Conservation (phyloP, 1,140 invertebrate genomes). For the Lycorma delicatula region DNA sequence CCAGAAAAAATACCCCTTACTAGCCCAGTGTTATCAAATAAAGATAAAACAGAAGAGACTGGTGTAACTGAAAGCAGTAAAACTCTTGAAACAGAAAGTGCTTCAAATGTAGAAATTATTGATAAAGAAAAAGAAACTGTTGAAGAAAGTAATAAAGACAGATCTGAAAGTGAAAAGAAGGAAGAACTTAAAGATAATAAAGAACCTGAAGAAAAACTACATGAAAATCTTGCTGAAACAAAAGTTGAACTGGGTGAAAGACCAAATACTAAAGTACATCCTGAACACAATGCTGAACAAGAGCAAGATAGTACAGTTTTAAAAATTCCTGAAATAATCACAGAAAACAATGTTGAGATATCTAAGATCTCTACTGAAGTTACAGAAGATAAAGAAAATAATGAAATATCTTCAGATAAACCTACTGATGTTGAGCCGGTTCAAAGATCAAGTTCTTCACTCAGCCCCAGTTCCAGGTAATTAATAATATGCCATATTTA, state of each 20-base stretch:
- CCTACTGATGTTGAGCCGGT: not conserved
- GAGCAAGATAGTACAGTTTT: slow-evolving; percentile 5
- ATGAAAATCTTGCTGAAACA: no score
- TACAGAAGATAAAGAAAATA: slow-evolving; percentile 12
- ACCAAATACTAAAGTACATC: not conserved
- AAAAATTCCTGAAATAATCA: no score
- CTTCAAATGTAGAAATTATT: no score
- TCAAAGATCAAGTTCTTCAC: no score
- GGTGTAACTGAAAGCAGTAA: slow-evolving; percentile 22
- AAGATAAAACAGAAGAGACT: slow-evolving; percentile 22
- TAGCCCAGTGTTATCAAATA: slow-evolving; percentile 19
- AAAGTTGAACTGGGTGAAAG: no score
- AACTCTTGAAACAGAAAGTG: no score
- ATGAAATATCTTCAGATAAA: slow-evolving; percentile 1
- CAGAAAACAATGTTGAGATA: no score
- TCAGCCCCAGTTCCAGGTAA: no score
- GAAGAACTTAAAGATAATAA: slow-evolving; percentile 22
- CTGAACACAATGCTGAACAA: not conserved
- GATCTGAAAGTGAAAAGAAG: slow-evolving; percentile 17
- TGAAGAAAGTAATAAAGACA: slow-evolving; percentile 20
- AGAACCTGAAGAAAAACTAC: slow-evolving; percentile 17
- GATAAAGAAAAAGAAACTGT: slow-evolving; percentile 13
- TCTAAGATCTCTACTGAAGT: no score
- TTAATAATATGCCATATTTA: no score
- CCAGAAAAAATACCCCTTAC: slow-evolving; percentile 19